These are phyloP conservation scores for Rhodeus uyekii DNA, from an alignment of 2,797 vertebrate species.

Conservation along the genomic window DNA sequence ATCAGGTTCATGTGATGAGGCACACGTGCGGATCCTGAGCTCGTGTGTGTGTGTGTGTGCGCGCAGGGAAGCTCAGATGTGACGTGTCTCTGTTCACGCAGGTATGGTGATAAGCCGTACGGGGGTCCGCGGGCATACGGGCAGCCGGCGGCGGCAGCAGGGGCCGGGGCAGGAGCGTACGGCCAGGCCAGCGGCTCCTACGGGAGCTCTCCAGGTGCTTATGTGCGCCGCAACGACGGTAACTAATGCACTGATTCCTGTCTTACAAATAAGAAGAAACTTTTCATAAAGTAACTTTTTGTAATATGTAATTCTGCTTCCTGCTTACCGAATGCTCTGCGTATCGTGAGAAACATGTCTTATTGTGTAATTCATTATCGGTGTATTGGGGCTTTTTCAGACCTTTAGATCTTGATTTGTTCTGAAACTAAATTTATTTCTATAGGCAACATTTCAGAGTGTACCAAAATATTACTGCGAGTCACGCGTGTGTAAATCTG, in stretches of 20 bases:
- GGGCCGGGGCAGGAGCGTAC: slow-evolving; percentile 22
- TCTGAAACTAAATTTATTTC: neutral
- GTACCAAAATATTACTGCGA: neutral
- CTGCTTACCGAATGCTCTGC: no score
- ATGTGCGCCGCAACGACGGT: slow-evolving; percentile 76
- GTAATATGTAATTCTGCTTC: no score
- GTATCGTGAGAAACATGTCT: no score
- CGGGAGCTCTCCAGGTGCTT: slow-evolving; percentile 65
- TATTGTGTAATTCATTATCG: no score
- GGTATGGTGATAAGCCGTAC: slow-evolving; percentile 72
- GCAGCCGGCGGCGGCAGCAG: slow-evolving; percentile 48
- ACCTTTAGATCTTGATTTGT: neutral
- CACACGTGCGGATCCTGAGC: no score
- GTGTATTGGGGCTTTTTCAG: neutral
- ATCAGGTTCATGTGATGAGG: no score
- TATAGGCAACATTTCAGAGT: neutral
- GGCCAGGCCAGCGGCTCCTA: slow-evolving; percentile 56
- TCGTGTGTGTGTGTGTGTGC: no score
- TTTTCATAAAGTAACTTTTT: no score
- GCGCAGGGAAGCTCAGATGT: no score
- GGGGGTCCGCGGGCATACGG: slow-evolving; percentile 62
- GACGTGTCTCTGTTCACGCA: no score
- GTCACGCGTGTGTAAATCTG: neutral
- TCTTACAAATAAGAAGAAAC: neutral
- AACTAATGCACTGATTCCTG: neutral